Evolutionary conservation across 2,797 vertebrate species (phyloP).

Genomic region (Nothura maculosa): DNA sequence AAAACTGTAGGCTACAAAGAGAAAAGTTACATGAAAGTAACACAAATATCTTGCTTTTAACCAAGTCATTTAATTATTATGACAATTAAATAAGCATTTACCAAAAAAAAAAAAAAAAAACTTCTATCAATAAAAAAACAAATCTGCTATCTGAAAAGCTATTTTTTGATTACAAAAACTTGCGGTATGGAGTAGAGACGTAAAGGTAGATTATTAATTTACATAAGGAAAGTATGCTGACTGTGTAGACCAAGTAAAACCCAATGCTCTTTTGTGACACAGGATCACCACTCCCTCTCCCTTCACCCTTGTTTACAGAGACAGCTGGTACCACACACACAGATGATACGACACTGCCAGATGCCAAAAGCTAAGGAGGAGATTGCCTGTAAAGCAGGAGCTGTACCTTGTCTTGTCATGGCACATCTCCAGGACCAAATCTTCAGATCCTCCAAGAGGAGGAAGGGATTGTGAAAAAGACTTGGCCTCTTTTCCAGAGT

Average conservation of each 20-base stretch:
- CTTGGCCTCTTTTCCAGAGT: not conserved
- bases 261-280: not conserved
- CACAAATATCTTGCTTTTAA: not conserved
- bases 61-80: not conserved
- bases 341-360: not conserved
- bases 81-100: not conserved
- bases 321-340: accelerated
- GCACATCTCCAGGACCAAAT: not conserved
- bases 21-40: not conserved
- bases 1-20: not conserved
- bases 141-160: not conserved
- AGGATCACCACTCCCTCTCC: not conserved
- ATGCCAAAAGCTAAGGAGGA: not conserved
- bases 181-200: not conserved
- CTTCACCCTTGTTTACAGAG: not conserved
- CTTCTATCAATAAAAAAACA: not conserved
- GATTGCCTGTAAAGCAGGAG: not conserved
- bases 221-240: constrained; percentile 15
- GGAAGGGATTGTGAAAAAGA: not conserved
- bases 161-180: not conserved
- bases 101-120: not conserved
- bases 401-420: not conserved
- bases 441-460: not conserved
- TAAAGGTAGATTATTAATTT: not conserved
- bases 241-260: not conserved